Conservation (phyloP, 2,888 invertebrate genomes). For the Nomada flava region DNA sequence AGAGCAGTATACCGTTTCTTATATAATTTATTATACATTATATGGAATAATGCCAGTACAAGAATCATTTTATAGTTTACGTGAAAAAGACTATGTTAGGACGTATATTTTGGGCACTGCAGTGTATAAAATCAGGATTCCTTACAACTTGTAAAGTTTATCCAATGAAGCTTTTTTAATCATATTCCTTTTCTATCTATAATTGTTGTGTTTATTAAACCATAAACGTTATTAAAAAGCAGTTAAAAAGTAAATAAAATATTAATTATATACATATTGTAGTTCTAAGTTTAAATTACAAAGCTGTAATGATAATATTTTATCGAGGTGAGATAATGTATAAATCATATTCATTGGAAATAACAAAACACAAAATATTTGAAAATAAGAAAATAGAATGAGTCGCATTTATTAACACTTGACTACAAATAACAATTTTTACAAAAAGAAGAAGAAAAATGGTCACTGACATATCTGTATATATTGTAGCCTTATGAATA, state of each 20-base stretch:
- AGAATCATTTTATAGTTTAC: slow-evolving; percentile 21
- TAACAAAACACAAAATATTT: slow-evolving; percentile 50
- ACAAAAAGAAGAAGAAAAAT: slow-evolving; percentile 36
- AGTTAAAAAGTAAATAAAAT: slow-evolving; percentile 7
- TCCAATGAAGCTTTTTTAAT: slow-evolving; percentile 26
- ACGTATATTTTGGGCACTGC: slow-evolving; percentile 29
- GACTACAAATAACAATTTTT: slow-evolving; percentile 42
- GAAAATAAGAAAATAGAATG: slow-evolving; percentile 22
- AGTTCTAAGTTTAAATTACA: slow-evolving; percentile 20
- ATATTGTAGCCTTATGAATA: slow-evolving; percentile 40
- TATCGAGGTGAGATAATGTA: slow-evolving; percentile 36
- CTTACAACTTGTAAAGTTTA: slow-evolving; percentile 22
- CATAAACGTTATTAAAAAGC: slow-evolving; percentile 11
- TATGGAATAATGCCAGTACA: no score
- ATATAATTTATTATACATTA: neutral
- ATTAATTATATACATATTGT: slow-evolving; percentile 7
- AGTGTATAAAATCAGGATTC: slow-evolving; percentile 28
- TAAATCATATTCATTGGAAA: slow-evolving; percentile 50
- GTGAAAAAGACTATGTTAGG: slow-evolving; percentile 2
- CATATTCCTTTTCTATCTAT: slow-evolving; percentile 13
- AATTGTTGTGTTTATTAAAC: slow-evolving; percentile 1
- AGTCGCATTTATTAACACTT: slow-evolving; percentile 47
- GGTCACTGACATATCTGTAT: slow-evolving; percentile 56
- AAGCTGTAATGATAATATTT: slow-evolving; percentile 35
- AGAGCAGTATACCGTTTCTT: slow-evolving; percentile 70